Base-by-base conservation (phyloP, 1,140 invertebrate genomes). In the Listronotus bonariensis region DNA sequence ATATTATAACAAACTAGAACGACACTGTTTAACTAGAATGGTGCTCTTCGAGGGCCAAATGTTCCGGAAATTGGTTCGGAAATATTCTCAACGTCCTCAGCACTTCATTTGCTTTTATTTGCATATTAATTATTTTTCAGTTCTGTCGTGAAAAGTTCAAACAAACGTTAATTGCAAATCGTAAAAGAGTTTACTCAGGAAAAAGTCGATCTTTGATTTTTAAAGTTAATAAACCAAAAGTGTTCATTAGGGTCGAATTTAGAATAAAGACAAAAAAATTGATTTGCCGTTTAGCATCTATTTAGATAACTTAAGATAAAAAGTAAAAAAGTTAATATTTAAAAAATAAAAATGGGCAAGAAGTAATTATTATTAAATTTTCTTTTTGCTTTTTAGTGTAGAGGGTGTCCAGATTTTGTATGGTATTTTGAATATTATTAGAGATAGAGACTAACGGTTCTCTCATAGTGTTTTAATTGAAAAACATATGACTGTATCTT, bases 1-100 rank as follows among this genome's bases (percentile, higher is more conserved):
- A 5, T n/a, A n/a, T 26, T 26, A 26, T 26, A 1, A 26, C 5
- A 26, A 26, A 26, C 20, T 26, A 26, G 20, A 26, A 36, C 52
- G 52, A 17, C 57, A 59, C 32, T 49, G 45, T 10, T 41, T 5
- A 52, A 41, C 43, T 38, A 62, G 53, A 45, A 43, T 17, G 18
- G 12, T 52, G 55, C 45, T 53, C 43, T 62, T 58, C 68, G 65
- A 67, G 63, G 58, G 68, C 52, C 64, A 68, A 72, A 72, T 70
- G 66, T 72, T 72, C 67, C 68, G 71, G 68, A 72, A 72, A 72
- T 72, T 72, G 71, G 58, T 59, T 70, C 71, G 71, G 68, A 72
- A 72, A 68, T 67, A 69, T 68, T 68, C 69, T 52, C 59, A 57
- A 67, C 58, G 59, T 61, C 62, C 55, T 69, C 65, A 62, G 60